phyloP scores from a whole-genome alignment of 2,797 vertebrate species.

The Gymnopithys bicolor region DNA sequence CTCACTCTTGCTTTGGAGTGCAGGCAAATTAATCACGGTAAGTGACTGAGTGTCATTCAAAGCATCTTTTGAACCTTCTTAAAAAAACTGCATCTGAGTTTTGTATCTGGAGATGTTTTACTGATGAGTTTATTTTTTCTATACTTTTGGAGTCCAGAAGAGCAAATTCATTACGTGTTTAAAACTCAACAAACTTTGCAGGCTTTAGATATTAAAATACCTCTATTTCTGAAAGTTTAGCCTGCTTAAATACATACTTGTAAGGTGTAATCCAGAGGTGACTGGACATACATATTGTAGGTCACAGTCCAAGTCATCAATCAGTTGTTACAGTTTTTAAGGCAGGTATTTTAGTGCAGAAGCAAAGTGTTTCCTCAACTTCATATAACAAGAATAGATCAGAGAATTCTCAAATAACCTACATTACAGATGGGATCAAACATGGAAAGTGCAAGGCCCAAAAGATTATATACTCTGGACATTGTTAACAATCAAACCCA shows the following conservation, averaged over 20 bases:
- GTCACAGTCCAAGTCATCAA: not conserved
- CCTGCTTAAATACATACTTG: not conserved
- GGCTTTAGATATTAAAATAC: not conserved
- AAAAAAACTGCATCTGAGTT: conserved; percentile 3
- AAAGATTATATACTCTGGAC: not conserved
- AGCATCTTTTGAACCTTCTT: conserved; percentile 41
- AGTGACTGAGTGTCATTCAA: conserved; percentile 48
- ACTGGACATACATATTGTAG: not conserved
- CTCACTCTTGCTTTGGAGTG: conserved; percentile 30
- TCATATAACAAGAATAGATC: not conserved
- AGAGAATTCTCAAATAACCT: not conserved
- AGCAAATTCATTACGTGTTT: not conserved
- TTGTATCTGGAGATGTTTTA: conserved; percentile 22
- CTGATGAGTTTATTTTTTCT: conserved; percentile 23
- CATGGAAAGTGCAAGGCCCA: not conserved
- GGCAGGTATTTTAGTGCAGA: not conserved
- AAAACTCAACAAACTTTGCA: not conserved
- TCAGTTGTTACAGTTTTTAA: not conserved
- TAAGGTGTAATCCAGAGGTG: not conserved
- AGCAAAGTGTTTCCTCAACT: not conserved
- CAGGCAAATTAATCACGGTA: not conserved
- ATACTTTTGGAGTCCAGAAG: not conserved
- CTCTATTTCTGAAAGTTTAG: not conserved
- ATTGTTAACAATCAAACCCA: not conserved
- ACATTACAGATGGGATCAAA: not conserved